Evolutionary conservation across 2,888 invertebrate genomes (phyloP), one percentile per base, ranked within the genome.

Genomic region (Horisme vitalbata): DNA sequence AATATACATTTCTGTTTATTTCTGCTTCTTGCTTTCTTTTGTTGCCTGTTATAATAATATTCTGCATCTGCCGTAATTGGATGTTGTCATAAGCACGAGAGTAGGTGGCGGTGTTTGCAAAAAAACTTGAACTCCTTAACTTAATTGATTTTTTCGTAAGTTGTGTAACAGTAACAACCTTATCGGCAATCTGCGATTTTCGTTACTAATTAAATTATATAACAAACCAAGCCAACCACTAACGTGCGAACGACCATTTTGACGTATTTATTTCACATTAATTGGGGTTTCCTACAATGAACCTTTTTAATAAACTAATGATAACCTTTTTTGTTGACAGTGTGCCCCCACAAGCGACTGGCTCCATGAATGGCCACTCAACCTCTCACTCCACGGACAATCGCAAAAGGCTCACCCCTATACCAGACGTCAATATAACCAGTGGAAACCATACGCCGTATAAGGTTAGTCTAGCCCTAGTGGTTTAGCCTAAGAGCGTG

Each of bases 381-480:
- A 78, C 81, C 75, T 79, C 86, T 71, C 85, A 81, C 78, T 59
- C 76, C 57, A 72, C 69, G 71, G 88, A 89, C 75, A 76, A 66
- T 34, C 91, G 91, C 76, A 93, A 92, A 73, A 90, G 93, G 67
- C 87, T 95, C 61, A 93, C 92, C 50, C 91, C 93, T 51, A 94
- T 95, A 66, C 91, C 93, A 11, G 95, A 95, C 70, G 91, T 94
- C 69, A 91, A 91, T 57, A 89, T 92, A 51, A 91, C 47, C 18
- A 47, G 91, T 72, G 92, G 93, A 68, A 91, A 91, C 77, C 93
- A 93, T 84, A 92, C 92, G 77, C 94, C 95, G 64, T 95, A 94
- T 84, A 94, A 94, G 90, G 93, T 90, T 55, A 70, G 57, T 20
- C 33, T 24, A 3, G 10, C 2, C 20, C 15, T 33, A n/a, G n/a